Conservation (phyloP, 1,140 invertebrate genomes). For the Dolichoris vasculosae region DNA sequence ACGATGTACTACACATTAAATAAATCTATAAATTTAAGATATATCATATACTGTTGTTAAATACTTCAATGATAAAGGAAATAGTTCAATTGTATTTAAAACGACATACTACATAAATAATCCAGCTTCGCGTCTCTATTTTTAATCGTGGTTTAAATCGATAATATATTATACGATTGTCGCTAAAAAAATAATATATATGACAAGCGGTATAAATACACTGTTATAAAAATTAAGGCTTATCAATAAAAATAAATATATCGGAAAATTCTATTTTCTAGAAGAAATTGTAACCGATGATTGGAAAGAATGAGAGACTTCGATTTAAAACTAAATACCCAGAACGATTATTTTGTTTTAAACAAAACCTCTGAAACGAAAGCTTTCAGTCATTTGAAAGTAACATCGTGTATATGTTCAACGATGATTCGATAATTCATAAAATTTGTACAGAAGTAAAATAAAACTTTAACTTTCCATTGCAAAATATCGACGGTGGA, state of each 20-base stretch:
- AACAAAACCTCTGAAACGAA: background rate
- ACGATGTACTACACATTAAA: background rate
- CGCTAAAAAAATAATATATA: background rate
- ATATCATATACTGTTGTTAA: background rate
- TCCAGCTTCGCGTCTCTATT: background rate
- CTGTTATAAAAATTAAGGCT: too few species aligned
- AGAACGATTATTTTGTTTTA: background rate
- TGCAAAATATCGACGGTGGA: conserved; percentile 16
- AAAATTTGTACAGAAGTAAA: background rate
- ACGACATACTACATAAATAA: background rate
- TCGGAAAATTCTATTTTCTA: background rate
- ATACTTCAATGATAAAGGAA: background rate
- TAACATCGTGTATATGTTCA: background rate
- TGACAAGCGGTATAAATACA: background rate
- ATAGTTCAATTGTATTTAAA: background rate
- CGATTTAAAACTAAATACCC: background rate
- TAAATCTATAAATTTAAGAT: background rate
- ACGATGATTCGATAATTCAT: background rate
- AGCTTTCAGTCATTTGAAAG: background rate
- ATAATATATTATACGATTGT: background rate
- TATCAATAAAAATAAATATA: background rate
- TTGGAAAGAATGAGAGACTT: too few species aligned
- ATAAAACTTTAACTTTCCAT: conserved; percentile 14
- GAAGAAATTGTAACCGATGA: background rate
- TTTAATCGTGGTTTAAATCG: background rate